Evolutionary conservation across 2,113 vertebrate species (phyloP).

Genomic region (Dicerorhinus sumatrensis): DNA sequence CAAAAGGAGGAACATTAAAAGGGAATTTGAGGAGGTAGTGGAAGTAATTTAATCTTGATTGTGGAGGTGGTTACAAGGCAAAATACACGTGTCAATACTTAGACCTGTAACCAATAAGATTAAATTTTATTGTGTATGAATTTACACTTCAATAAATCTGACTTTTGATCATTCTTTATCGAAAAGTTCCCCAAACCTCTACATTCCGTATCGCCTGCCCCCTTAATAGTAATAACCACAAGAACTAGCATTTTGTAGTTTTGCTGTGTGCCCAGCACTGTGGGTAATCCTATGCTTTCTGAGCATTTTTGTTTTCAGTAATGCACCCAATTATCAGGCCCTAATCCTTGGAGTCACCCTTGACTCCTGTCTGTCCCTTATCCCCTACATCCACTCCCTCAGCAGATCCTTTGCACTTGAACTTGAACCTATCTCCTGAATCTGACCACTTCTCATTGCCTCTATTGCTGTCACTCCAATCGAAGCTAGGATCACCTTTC

Average conservation of each 20-base stretch:
- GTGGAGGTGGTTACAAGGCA: background rate
- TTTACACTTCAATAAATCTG: background rate
- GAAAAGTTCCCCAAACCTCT: background rate
- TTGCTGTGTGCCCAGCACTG: background rate
- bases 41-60: background rate
- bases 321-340: background rate
- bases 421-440: background rate
- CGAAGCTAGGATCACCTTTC: background rate
- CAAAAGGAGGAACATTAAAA: background rate
- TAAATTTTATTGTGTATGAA: background rate
- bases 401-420: background rate
- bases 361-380: background rate
- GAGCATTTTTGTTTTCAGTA: background rate
- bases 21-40: background rate
- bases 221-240: background rate
- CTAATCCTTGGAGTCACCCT: background rate
- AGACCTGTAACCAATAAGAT: background rate
- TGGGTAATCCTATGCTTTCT: background rate
- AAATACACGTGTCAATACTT: background rate
- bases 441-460: background rate
- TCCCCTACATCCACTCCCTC: background rate
- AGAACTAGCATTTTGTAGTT: background rate
- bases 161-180: background rate
- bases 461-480: background rate
- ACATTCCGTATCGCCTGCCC: background rate